Percentiles rank a stretch among this genome's conserved stretches.
Conservation (phyloP, 2,113 vertebrate genomes). For the Pseudonaja textilis region DNA sequence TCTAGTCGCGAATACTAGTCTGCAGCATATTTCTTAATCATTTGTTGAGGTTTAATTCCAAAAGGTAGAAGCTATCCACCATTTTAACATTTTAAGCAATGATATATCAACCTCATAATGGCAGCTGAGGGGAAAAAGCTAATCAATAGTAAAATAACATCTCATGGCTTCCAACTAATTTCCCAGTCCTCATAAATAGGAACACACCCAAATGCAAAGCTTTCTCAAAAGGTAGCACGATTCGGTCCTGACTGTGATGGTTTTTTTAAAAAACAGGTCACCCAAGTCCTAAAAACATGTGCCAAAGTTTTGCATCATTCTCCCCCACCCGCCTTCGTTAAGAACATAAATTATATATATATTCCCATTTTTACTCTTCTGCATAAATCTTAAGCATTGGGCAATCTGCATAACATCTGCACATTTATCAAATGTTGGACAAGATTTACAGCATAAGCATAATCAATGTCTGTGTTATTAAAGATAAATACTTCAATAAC, state of each 20-base stretch:
- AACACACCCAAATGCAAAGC: not conserved
- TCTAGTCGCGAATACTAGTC: not conserved
- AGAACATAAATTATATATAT: not conserved
- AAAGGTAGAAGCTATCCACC: not conserved
- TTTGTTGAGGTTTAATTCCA: not conserved
- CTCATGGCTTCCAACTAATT: not conserved
- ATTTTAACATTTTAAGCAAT: not conserved
- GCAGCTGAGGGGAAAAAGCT: not conserved
- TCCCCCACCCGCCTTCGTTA: not conserved
- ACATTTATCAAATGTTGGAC: not conserved
- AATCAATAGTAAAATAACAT: not conserved
- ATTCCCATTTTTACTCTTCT: not conserved
- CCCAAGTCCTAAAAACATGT: not conserved
- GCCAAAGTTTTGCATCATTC: not conserved
- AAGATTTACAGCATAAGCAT: not conserved
- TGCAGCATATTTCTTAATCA: not conserved
- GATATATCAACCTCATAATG: not conserved
- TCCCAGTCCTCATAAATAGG: not conserved
- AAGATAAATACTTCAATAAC: not conserved
- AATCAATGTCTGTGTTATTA: not conserved
- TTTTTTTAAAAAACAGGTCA: not conserved
- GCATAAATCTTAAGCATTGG: not conserved
- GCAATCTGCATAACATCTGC: not conserved
- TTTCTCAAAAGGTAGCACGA: not conserved
- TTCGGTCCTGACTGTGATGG: not conserved